Conservation (phyloP, 2,888 invertebrate species). For the Noctua janthina region DNA sequence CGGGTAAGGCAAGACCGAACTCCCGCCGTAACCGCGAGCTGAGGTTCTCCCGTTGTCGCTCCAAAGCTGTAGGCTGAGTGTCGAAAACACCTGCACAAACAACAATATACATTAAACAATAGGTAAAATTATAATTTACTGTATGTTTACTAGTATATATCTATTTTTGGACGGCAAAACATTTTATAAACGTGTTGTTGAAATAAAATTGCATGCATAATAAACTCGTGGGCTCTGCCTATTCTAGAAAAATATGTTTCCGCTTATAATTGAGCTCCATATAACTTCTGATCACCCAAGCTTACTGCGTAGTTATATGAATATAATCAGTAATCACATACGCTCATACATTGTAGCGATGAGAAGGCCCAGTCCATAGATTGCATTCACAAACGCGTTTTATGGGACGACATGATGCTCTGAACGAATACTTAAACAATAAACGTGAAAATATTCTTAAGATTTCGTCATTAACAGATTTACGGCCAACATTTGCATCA, state of each 20-base stretch:
- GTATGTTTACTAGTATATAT: background rate
- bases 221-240: background rate
- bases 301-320: slow-evolving; percentile 21
- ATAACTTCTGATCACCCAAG: background rate
- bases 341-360: background rate
- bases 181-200: background rate
- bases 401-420: background rate
- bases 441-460: slow-evolving; percentile 4
- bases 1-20: slow-evolving; percentile 93
- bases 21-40: slow-evolving; percentile 95
- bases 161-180: background rate
- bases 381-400: slow-evolving; percentile 2
- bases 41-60: slow-evolving; percentile 96
- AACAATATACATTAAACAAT: slow-evolving; percentile 47
- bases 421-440: background rate
- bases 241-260: background rate
- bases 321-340: background rate
- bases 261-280: background rate
- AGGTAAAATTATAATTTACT: slow-evolving; percentile 18
- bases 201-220: slow-evolving; percentile 12
- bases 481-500: slow-evolving; percentile 17
- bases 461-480: slow-evolving; percentile 9
- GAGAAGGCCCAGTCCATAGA: background rate
- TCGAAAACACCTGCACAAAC: slow-evolving; percentile 92
- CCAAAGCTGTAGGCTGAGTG: slow-evolving; percentile 95